Conservation (phyloP, 2,113 vertebrate genomes). For the Eptesicus fuscus region DNA sequence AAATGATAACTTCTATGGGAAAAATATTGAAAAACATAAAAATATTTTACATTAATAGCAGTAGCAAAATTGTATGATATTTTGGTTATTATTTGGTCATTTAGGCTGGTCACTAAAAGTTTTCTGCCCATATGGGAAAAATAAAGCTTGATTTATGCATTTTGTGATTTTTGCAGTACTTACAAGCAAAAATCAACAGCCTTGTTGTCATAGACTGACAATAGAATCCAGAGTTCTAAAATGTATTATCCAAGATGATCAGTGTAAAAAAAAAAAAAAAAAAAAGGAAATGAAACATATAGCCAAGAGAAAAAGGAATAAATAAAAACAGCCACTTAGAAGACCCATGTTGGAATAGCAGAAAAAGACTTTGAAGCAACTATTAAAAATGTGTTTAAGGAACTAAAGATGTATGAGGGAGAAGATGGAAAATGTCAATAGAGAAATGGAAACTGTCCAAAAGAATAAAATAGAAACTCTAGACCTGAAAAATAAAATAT, state of each 20-base stretch:
- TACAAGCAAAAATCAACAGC: background rate
- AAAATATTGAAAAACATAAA: background rate
- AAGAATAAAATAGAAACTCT: background rate
- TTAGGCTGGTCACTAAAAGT: background rate
- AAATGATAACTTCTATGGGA: background rate
- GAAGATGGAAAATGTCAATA: background rate
- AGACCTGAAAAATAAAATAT: background rate
- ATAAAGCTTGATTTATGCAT: background rate
- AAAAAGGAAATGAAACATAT: background rate
- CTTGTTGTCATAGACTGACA: background rate
- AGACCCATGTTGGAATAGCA: background rate
- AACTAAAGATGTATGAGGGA: background rate
- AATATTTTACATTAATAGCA: background rate
- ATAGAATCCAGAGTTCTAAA: background rate
- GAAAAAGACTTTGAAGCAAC: background rate
- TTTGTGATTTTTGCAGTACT: background rate
- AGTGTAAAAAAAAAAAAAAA: background rate
- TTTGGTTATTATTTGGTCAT: constrained; percentile 29
- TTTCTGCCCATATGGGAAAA: background rate
- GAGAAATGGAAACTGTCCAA: background rate
- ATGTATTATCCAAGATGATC: background rate
- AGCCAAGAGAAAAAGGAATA: constrained; percentile 29
- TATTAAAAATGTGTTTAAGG: background rate
- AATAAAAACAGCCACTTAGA: background rate
- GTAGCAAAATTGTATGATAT: background rate